These are phyloP conservation scores for Nothoprocta pentlandii DNA, from an alignment of 2,113 vertebrate species.

Conservation along the genomic window DNA sequence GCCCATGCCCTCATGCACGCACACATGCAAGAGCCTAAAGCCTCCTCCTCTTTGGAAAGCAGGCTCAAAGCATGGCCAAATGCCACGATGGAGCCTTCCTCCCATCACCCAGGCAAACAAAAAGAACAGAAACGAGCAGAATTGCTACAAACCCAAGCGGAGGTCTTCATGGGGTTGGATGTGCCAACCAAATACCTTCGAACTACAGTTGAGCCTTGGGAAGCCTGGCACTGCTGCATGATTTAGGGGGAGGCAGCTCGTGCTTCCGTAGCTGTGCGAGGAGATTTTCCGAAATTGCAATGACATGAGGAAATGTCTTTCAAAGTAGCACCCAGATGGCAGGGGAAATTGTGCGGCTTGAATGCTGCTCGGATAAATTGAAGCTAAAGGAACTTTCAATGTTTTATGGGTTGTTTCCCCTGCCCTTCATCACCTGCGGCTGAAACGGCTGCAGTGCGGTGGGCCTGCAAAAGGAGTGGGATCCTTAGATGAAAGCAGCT, in stretches of 20 bases:
- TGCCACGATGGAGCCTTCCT: not conserved
- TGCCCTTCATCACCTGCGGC: constrained; percentile 18
- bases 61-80: not conserved
- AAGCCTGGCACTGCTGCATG: not conserved
- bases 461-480: not conserved
- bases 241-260: constrained; percentile 32
- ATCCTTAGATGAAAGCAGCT: accelerated
- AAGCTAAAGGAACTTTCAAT: constrained; percentile 56
- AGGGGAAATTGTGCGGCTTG: constrained; percentile 47
- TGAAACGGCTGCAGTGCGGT: not conserved
- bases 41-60: not conserved
- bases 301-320: constrained; percentile 52
- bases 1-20: too few relatives aligned
- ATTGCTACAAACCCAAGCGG: not conserved
- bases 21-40: not conserved
- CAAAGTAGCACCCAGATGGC: constrained; percentile 66
- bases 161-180: not conserved
- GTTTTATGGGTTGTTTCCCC: not conserved
- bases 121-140: not conserved
- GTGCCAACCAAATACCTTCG: constrained; percentile 53
- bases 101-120: not conserved
- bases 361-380: constrained; percentile 43
- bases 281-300: constrained; percentile 60
- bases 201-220: constrained; percentile 7
- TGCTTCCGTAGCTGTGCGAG: constrained; percentile 43